Evolutionary conservation across 2,113 vertebrate genomes (phyloP).

Genomic region (Mesembrinibis cayennensis): DNA sequence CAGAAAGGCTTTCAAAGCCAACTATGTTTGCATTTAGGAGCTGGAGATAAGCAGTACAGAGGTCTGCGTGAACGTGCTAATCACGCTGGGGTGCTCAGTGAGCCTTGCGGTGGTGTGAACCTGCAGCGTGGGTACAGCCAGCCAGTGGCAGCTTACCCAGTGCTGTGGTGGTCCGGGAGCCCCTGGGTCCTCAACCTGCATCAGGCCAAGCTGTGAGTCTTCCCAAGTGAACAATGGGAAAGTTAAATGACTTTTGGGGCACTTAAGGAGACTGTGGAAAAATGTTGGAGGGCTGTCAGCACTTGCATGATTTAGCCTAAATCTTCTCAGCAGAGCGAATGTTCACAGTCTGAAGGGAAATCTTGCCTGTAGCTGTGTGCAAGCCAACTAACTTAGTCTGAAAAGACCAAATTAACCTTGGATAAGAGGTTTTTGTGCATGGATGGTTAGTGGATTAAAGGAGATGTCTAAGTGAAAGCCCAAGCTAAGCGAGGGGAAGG

Average conservation of each 20-base stretch:
- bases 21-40: background rate
- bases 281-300: constrained; percentile 2
- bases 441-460: constrained; percentile 20
- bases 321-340: background rate
- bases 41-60: background rate
- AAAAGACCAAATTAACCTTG: constrained; percentile 65
- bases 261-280: constrained; percentile 11
- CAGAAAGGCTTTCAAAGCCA: background rate
- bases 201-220: background rate
- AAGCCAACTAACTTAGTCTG: constrained; percentile 43
- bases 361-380: constrained; percentile 25
- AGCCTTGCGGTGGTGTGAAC: background rate
- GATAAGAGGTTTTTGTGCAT: constrained; percentile 59
- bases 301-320: constrained; percentile 17
- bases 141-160: background rate
- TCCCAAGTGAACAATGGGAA: background rate
- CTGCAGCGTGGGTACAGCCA: background rate
- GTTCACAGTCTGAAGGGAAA: constrained; percentile 32
- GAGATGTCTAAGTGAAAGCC: background rate
- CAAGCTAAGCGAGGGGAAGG: background rate
- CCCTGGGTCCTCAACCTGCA: rapidly evolving
- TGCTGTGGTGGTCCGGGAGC: background rate
- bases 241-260: background rate
- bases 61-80: background rate
- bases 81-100: background rate